Evolutionary conservation across 2,888 invertebrate species (phyloP).

Genomic region (Meiosimyza decipiens): DNA sequence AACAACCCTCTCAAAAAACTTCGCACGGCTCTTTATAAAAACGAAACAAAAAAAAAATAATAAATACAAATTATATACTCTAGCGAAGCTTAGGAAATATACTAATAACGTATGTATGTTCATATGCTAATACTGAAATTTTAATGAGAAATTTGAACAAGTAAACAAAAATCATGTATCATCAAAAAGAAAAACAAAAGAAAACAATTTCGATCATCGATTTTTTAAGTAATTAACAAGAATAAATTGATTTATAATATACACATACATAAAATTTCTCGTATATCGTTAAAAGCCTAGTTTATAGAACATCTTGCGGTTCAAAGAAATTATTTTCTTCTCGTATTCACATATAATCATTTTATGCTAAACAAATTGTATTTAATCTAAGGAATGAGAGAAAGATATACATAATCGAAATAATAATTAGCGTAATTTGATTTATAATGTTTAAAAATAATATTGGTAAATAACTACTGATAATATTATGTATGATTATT

Average conservation of each 20-base stretch:
- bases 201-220: neutral
- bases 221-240: neutral
- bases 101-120: constrained; percentile 4
- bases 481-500: too few relatives aligned
- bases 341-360: neutral
- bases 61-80: constrained; percentile 14
- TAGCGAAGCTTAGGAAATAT: constrained; percentile 23
- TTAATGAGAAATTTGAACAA: constrained; percentile 28
- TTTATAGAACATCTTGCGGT: neutral
- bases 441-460: constrained; percentile 23
- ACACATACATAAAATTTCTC: neutral
- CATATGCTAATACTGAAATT: neutral
- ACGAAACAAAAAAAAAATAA: neutral
- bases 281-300: too few relatives aligned
- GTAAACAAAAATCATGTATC: neutral
- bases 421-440: neutral
- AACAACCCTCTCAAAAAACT: neutral
- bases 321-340: neutral
- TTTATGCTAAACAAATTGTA: constrained; percentile 3
- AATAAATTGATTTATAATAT: neutral
- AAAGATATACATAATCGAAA: too few relatives aligned
- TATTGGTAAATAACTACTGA: neutral
- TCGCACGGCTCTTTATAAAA: constrained; percentile 11
- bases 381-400: neutral
- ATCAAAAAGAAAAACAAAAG: neutral